Conservation (phyloP, 2,113 vertebrate genomes). For the Alaudala cheleensis region DNA sequence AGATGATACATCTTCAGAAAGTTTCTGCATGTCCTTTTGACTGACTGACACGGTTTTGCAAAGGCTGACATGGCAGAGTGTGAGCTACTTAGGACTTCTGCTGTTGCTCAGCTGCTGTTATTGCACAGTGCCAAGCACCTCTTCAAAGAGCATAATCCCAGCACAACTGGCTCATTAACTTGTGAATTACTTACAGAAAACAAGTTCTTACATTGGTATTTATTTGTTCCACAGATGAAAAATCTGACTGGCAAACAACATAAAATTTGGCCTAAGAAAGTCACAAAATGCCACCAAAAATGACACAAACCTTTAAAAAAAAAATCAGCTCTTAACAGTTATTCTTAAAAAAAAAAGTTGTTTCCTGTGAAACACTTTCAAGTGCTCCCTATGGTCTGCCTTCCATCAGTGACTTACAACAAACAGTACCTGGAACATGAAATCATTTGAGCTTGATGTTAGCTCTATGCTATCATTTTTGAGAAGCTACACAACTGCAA, state of each 20-base stretch:
- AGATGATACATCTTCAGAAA: background rate
- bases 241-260: background rate
- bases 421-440: background rate
- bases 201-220: background rate
- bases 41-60: background rate
- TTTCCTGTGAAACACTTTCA: background rate
- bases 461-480: background rate
- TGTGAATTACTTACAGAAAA: constrained; percentile 9
- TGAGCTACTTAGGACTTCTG: background rate
- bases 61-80: background rate
- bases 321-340: background rate
- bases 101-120: background rate
- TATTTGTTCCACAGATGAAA: background rate
- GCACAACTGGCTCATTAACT: background rate
- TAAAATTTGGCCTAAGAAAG: background rate
- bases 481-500: background rate
- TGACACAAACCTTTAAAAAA: background rate
- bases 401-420: background rate
- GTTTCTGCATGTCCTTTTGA: background rate
- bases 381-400: background rate
- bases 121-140: background rate
- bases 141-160: background rate
- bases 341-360: background rate
- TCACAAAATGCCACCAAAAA: background rate
- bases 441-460: background rate